Evolutionary conservation across 2,797 vertebrate genomes (phyloP).

Genomic region (Naso thynnoides): DNA sequence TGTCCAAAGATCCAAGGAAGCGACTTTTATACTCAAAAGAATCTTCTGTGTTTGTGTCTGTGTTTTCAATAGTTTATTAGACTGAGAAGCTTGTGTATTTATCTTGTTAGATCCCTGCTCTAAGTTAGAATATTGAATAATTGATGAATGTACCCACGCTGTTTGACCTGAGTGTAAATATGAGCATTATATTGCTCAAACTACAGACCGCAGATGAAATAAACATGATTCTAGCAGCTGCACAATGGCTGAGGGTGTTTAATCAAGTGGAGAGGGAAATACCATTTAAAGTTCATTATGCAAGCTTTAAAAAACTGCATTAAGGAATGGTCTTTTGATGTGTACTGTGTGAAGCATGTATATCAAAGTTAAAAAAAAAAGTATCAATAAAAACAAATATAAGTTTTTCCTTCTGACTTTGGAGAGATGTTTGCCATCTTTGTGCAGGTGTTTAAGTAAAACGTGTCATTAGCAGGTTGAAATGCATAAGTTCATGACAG

Average conservation of each 20-base stretch:
- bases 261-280: background rate
- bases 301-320: background rate
- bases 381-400: background rate
- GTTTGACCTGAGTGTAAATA: slow-evolving; percentile 30
- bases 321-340: background rate
- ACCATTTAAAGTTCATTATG: background rate
- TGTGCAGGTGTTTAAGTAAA: slow-evolving; percentile 27
- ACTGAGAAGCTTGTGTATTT: background rate
- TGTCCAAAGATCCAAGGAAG: background rate
- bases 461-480: slow-evolving; percentile 33
- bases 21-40: background rate
- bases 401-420: background rate
- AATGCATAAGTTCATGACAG: slow-evolving; percentile 12
- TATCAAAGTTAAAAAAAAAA: slow-evolving; percentile 8
- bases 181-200: background rate
- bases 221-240: slow-evolving; percentile 7
- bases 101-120: background rate
- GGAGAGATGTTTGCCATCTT: no score
- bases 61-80: background rate
- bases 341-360: background rate
- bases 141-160: slow-evolving; percentile 9
- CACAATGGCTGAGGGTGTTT: background rate
- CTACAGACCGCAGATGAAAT: slow-evolving; percentile 3
- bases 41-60: background rate
- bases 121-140: slow-evolving; percentile 26